Base-by-base conservation (phyloP, 2,113 vertebrate species). In the Benitochromis conjunctus region DNA sequence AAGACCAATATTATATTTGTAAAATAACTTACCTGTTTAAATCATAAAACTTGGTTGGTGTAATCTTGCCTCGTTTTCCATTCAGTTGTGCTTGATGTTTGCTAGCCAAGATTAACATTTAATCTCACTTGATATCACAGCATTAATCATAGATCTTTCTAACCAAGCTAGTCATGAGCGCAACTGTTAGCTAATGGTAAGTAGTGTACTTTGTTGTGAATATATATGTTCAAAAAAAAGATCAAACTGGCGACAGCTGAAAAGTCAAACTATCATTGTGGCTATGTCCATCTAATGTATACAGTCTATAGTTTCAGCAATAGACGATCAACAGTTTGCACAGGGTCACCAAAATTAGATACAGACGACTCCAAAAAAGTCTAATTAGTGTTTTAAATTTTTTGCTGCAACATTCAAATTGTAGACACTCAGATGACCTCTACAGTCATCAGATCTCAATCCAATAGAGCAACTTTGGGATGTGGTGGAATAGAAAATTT, bases 131-230 rank as follows among this genome's bases (percentile, higher is more conserved):
- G 43, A 48, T 48, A 48, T 19, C 24, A 74, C 0, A 48, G 48
- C 69, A 48, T 74, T 48, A 2, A 24, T 10, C 21, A 74, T 29
- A 1, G 43, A 48, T 11, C 9, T 74, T 29, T 5, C 21, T 26
- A 48, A 29, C 6, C 19, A 31, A 51, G 69, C 24, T 76, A 51
- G 24, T 76, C 43, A 31, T 4, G 29, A 76, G 69, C 7, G 16
- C 24, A 5, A 48, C 14, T 1, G 1, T 26, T 29, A 71, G 66
- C 41, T 16, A 46, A 43, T 26, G 0, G 1, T 0, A 48, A 9
- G 24, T 48, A 29, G 43, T 29, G 24, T 29, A 76, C 26, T 16
- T 74, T 51, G 3, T 51, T 31, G 2, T 51, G 43, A 19, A n/a
- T 31, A n/a, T 51, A 13, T 51, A n/a, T 51, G 69, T 11, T 76